A percentile compares a stretch with the other conserved stretches of the same genome.
Evolutionary conservation across 2,888 invertebrate genomes (phyloP).

Genomic region (Incurvaria masculella): DNA sequence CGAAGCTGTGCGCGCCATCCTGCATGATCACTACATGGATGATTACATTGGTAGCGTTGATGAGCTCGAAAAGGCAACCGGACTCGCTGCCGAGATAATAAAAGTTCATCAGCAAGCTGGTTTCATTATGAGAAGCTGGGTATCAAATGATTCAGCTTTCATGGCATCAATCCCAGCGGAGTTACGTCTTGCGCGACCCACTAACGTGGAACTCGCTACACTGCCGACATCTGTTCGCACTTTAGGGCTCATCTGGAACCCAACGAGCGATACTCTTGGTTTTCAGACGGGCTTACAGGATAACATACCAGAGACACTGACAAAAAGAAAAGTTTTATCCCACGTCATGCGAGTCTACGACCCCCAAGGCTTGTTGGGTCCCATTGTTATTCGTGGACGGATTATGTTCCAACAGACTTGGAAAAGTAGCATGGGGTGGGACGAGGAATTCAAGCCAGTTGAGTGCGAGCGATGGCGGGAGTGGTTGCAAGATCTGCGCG

Average conservation of each 20-base stretch:
- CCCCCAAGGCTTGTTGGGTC: neutral
- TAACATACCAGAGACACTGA: neutral
- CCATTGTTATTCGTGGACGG: neutral
- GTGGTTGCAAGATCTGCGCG: neutral
- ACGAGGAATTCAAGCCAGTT: neutral
- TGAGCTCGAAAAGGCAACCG: slow-evolving; percentile 7
- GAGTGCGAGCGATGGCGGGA: neutral
- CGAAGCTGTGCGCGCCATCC: slow-evolving; percentile 6
- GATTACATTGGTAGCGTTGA: slow-evolving; percentile 11
- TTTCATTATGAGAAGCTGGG: neutral
- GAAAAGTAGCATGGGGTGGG: neutral
- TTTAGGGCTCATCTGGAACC: neutral
- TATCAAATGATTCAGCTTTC: neutral
- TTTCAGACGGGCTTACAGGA: neutral
- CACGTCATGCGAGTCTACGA: neutral
- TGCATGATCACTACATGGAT: slow-evolving; percentile 10
- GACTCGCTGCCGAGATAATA: neutral
- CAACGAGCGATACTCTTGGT: neutral
- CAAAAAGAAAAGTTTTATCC: neutral
- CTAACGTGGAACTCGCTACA: neutral
- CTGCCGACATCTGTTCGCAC: neutral
- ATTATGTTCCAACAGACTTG: neutral
- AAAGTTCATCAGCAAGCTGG: neutral
- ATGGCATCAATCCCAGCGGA: neutral
- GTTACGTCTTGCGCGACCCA: neutral